Evolutionary conservation across 2,797 vertebrate genomes (phyloP).

Genomic region (Crocodylus rhombifer): DNA sequence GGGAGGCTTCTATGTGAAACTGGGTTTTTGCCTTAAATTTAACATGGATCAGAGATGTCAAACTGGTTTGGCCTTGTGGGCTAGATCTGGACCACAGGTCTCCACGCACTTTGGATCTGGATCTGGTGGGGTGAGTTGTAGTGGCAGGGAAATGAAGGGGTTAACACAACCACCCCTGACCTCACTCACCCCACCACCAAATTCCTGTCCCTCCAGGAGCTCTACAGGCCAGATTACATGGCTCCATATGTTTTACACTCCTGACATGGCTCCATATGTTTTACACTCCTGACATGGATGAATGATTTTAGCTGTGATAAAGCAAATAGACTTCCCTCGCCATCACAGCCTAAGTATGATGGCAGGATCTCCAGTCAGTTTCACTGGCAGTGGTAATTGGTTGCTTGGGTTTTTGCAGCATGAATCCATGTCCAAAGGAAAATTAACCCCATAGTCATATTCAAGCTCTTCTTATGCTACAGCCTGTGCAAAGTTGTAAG

Average conservation of each 20-base stretch:
- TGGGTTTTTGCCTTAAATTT: too few relatives aligned
- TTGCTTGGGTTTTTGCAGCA: background rate
- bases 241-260: background rate
- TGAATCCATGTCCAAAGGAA: background rate
- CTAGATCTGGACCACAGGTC: too few relatives aligned
- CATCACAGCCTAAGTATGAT: background rate
- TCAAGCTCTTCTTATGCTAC: background rate
- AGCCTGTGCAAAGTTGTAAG: background rate
- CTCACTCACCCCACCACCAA: background rate
- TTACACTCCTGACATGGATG: slow-evolving; percentile 7
- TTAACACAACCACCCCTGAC: too few relatives aligned
- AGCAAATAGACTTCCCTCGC: background rate
- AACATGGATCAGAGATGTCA: too few relatives aligned
- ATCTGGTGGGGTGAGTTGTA: too few relatives aligned
- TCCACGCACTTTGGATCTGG: too few relatives aligned
- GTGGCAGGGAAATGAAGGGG: too few relatives aligned
- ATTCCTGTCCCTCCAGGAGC: background rate
- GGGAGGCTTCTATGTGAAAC: too few relatives aligned
- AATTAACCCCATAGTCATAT: background rate
- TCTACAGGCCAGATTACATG: too few relatives aligned
- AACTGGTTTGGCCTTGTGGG: too few relatives aligned
- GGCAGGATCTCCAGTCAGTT: background rate
- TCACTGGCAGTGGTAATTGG: background rate
- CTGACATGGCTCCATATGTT: background rate
- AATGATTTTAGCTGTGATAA: background rate